phyloP scores from a whole-genome alignment of 2,888 invertebrate species.

The Trachelus troglodyta region DNA sequence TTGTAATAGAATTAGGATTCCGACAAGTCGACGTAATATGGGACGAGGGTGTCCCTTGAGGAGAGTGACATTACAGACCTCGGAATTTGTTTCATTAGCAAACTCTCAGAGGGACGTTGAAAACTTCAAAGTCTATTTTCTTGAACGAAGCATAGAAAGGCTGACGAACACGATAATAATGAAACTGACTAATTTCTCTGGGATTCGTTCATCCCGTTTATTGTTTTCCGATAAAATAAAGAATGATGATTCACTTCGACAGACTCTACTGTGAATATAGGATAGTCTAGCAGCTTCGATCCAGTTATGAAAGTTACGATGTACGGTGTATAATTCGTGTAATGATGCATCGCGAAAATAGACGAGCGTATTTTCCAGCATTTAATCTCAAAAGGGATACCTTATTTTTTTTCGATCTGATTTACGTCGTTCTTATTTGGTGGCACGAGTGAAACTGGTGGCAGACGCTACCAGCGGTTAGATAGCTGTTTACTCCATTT shows the following conservation, averaged over 20 bases:
- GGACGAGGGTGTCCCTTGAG: slow-evolving; percentile 25
- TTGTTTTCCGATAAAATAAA: background rate
- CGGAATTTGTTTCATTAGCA: background rate
- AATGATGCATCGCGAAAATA: slow-evolving; percentile 17
- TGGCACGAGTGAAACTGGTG: background rate
- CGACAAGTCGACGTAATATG: slow-evolving; percentile 30
- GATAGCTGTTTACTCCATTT: slow-evolving; percentile 36
- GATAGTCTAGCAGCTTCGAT: slow-evolving; percentile 20
- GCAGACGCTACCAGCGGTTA: slow-evolving; percentile 8
- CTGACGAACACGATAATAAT: background rate
- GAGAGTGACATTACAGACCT: slow-evolving; percentile 6
- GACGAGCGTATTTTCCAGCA: slow-evolving; percentile 16
- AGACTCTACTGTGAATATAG: slow-evolving; percentile 16
- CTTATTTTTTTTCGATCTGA: slow-evolving; percentile 14
- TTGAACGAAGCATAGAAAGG: background rate
- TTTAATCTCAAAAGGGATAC: slow-evolving; percentile 4
- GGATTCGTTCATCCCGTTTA: background rate
- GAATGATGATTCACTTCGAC: background rate
- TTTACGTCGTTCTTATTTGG: slow-evolving; percentile 14
- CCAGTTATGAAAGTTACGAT: background rate
- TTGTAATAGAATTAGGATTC: slow-evolving; percentile 34
- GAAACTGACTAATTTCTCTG: background rate
- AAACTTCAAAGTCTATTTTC: background rate
- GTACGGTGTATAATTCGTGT: slow-evolving; percentile 17
- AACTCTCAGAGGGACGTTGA: background rate